These are phyloP conservation scores for Crocuta crocuta DNA, from an alignment of 2,113 vertebrate genomes.

Conservation along the genomic window DNA sequence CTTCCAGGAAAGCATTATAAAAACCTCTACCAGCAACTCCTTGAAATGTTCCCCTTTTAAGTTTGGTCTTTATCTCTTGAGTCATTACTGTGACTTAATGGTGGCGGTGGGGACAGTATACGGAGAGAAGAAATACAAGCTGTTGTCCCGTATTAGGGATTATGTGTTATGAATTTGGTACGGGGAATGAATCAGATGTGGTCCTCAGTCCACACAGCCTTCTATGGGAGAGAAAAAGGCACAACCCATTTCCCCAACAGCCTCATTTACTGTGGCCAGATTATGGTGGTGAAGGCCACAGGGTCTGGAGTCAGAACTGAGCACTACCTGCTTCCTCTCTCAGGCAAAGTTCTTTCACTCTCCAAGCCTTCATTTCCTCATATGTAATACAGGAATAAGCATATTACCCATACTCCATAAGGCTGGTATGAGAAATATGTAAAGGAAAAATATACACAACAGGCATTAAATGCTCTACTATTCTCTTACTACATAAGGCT, in stretches of 20 bases:
- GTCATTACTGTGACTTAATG: neutral
- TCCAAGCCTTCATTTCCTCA: neutral
- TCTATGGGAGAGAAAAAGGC: neutral
- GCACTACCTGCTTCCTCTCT: neutral
- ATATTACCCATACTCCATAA: neutral
- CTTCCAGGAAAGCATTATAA: conserved; percentile 56
- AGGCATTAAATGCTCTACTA: neutral
- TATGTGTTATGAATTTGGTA: neutral
- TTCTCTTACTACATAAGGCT: neutral
- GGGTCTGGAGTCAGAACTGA: neutral
- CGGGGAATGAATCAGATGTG: neutral
- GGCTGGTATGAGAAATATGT: neutral
- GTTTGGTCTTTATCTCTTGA: conserved; percentile 21
- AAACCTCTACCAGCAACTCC: conserved; percentile 33
- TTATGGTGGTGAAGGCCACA: neutral
- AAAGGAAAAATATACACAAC: neutral
- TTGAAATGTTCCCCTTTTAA: neutral
- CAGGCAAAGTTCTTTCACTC: neutral
- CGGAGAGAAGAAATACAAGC: neutral
- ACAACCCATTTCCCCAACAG: neutral
- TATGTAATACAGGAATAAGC: neutral
- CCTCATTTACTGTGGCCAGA: neutral
- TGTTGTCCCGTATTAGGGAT: neutral
- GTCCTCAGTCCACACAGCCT: neutral
- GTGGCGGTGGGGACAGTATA: fast-evolving